phyloP scores from a whole-genome alignment of 2,113 vertebrate species.

The Mola mola region DNA sequence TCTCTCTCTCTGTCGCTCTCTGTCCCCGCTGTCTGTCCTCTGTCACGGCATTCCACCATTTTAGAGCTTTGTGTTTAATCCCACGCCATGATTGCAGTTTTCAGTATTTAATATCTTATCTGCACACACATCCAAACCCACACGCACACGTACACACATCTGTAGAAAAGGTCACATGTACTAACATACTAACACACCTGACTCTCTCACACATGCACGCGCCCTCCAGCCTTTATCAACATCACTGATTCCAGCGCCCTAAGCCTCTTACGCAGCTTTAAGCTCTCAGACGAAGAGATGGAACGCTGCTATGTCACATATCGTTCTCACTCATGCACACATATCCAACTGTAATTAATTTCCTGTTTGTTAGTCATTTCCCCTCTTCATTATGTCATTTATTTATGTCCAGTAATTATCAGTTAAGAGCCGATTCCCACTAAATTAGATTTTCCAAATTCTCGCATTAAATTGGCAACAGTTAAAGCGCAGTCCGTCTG shows the following conservation, averaged over 20 bases:
- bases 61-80: conserved; percentile 80
- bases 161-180: conserved; percentile 33
- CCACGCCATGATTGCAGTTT: conserved; percentile 74
- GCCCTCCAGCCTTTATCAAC: conserved; percentile 65
- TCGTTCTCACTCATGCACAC: conserved; percentile 23
- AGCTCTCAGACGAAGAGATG: conserved; percentile 76
- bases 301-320: conserved; percentile 72
- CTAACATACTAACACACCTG: conserved; percentile 36
- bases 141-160: conserved; percentile 14
- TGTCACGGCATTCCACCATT: conserved; percentile 66
- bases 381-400: conserved; percentile 53
- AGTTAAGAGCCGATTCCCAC: conserved; percentile 39
- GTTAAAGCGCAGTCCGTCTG: conserved; percentile 31
- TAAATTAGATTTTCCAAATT: conserved; percentile 48
- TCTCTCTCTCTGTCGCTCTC: conserved; percentile 5
- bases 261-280: conserved; percentile 80
- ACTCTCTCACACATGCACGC: conserved; percentile 21
- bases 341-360: conserved; percentile 47
- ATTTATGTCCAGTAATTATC: conserved; percentile 33
- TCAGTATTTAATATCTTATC: conserved; percentile 73
- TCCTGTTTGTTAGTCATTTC: conserved; percentile 61
- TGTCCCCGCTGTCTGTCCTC: conserved; percentile 47
- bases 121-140: conserved; percentile 28
- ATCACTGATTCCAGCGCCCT: conserved; percentile 73
- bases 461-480: conserved; percentile 8